Evolutionary conservation across 2,797 vertebrate species (phyloP), one percentile per base, ranked within the genome.

Genomic region (Pantherophis alleghaniensis): DNA sequence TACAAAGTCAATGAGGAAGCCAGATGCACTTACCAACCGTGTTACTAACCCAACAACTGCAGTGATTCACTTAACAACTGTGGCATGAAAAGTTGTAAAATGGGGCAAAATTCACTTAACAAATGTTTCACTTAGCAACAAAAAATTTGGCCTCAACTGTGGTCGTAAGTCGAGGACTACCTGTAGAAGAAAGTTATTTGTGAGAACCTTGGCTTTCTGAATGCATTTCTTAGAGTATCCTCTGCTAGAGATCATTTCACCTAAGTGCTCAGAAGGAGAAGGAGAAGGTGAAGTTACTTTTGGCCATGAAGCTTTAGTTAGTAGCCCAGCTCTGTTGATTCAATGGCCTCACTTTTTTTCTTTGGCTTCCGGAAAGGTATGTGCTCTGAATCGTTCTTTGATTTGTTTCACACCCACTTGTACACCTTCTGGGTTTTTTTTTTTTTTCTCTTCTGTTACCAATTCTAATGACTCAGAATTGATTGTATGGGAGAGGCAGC

Each of bases 261-360:
- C 60, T 4, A 91, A 13, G 42, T 24, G 53, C 51, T 66, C 51
- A 10, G 74, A 22, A 32, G 63, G 63, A 20, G 63, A 20, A 20
- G 32, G 18, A 20, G 63, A 20, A 20, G 32, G 18, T 42, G 18
- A 79, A 79, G n/a, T 91, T 91, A 60, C 57, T 22, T 24, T 89
- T 42, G 63, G 16, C 37, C 74, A 42, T 26, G 24, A 24, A 90
- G 57, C 55, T 57, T 79, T 51, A 60, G 63, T 51, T 9, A 79
- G 89, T 20, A 32, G 3, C 79, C 86, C 9, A 51, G 20, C 47
- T 61, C 32, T 63, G 87, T 74, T 93, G 74, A 91, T 47, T 91
- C 57, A 91, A 14, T 24, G 26, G 93, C 69, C 87, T 86, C 93
- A 66, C 93, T 90, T 88, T 63, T 69, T 69, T 86, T 74, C 69